Evolutionary conservation across 1,140 invertebrate species (phyloP), one percentile per base, ranked within the genome.

Genomic region (Belonocnema kinseyi): DNA sequence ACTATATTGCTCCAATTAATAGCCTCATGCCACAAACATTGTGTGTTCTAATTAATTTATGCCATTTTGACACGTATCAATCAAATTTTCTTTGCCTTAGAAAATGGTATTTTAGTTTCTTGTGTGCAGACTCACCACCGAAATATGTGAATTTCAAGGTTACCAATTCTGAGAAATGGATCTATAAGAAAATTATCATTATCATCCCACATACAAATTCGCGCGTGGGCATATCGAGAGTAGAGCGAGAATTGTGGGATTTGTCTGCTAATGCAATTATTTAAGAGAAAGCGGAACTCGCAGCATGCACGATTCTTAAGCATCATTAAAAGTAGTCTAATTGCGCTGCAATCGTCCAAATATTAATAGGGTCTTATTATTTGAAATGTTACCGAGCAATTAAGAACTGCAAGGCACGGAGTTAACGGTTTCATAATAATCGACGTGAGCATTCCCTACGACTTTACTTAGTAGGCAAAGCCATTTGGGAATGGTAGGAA

Each of bases 211-310:
- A 66, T 66, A 14, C 61, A 21, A 66, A 66, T 66, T 66, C 61
- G 61, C 61, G 61, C 61, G 61, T 66, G 61, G 61, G 61, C 61
- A 66, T 66, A n/a, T 66, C 61, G 26, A 66, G 61, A 66, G 66
- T 54, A 74, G 72, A 66, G 56, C 79, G 26, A 53, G 80, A 81
- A 77, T 78, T 78, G 77, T 71, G 77, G 73, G 77, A 78, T 82
- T 82, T 76, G 77, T 79, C 76, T 74, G 79, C 76, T 79, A 76
- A 82, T 73, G 66, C 50, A 77, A 82, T 82, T 77, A 79, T 77
- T 78, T 72, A 73, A 77, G 80, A 79, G 77, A 79, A 81, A 81
- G 80, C 76, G 73, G 56, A 74, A 77, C 77, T 81, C 74, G 70
- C 74, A 73, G 74, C 70, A 46, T 71, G 61, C 71, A 73, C 77